Conservation (phyloP, 2,888 invertebrate genomes). For the Linnaemya vulpina region DNA sequence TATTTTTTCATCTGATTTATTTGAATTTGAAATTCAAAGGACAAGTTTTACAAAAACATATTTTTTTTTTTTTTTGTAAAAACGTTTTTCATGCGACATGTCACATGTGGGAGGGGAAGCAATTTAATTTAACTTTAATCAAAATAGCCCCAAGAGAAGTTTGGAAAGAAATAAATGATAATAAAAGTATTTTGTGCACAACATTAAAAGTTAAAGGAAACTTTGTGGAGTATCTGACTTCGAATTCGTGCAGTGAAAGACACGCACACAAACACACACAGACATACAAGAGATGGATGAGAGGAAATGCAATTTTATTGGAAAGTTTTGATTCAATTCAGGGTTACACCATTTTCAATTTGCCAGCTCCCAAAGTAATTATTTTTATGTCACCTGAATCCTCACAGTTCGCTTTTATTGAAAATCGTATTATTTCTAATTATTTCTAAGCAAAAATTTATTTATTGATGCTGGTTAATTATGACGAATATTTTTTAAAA, state of each 20-base stretch:
- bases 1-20: background rate
- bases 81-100: background rate
- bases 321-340: background rate
- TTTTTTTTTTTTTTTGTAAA: background rate
- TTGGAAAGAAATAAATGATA: background rate
- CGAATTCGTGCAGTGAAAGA: background rate
- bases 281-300: background rate
- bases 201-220: background rate
- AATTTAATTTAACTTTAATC: constrained; percentile 17
- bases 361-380: background rate
- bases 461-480: too few species aligned
- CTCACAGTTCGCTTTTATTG: too few species aligned
- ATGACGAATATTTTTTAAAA: too few species aligned
- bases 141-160: background rate
- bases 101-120: background rate
- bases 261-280: background rate
- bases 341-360: too few species aligned
- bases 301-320: background rate
- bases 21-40: background rate
- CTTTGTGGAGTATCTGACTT: constrained; percentile 22
- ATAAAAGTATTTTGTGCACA: constrained; percentile 9
- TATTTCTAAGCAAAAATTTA: too few species aligned
- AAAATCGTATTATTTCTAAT: too few species aligned
- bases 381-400: too few species aligned
- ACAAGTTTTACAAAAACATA: background rate